Base-by-base conservation (phyloP, 2,113 vertebrate genomes). In the Oophaga pumilio region DNA sequence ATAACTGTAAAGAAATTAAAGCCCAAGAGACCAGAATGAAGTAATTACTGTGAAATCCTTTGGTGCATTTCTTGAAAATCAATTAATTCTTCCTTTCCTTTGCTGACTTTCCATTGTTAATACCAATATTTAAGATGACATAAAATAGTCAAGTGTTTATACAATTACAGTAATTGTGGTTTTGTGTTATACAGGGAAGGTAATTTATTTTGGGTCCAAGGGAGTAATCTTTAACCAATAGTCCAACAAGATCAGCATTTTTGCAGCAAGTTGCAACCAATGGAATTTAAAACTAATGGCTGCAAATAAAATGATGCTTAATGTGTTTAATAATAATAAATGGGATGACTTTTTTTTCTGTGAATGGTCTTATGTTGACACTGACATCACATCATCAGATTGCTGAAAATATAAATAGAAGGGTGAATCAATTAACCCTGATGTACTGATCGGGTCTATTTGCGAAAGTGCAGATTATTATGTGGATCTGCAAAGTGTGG, bases 71-170 rank as follows among this genome's bases (percentile, higher is more conserved):
- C 64, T 66, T 18, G 26, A 43, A 43, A 83, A 60, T 60, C 18
- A 83, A 68, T 83, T 15, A 71, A 71, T 84, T 53, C 18, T 71
- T 62, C 71, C 81, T 71, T 84, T 53, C 71, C n/a, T 71, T 69
- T 84, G 13, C 49, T 56, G 43, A 84, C 9, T 56, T 49, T 66
- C 17, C 24, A 53, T 69, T 84, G 64, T 66, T 68, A 53, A 71
- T 53, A 53, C 49, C 28, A 26, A 84, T 84, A 53, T 69, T 69
- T 2, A 82, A 82, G 10, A 20, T 50, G 18, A 13, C 6, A 24
- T 66, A 82, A 50, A 24, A 50, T 50, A 66, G 11, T 18, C 49
- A 66, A 64, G 80, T 64, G 20, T 82, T 33, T 64, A 28, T 12
- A 78, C 56, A n/a, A 78, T n/a, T 14, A 28, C 24, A 57, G 22